Percentiles rank a stretch among this genome's conserved stretches.
Conservation (phyloP, 2,113 vertebrate species). For the Elaphurus davidianus region DNA sequence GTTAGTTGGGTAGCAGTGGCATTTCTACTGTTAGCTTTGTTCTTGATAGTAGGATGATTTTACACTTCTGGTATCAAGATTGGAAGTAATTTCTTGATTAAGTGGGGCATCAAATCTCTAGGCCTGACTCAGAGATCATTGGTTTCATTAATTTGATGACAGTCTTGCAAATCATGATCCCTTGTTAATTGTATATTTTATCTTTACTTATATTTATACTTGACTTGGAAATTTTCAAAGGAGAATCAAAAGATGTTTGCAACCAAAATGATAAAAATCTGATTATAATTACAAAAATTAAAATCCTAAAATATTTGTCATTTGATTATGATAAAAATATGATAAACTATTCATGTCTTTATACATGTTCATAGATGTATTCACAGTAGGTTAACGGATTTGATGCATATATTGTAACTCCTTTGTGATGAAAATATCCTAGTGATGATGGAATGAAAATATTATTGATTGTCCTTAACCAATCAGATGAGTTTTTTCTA, state of each 20-base stretch:
- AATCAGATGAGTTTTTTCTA: neutral
- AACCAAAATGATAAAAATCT: neutral
- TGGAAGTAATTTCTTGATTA: neutral
- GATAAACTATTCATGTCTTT: neutral
- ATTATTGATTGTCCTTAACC: neutral
- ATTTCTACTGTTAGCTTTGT: neutral
- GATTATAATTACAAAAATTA: neutral
- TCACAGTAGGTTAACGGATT: neutral
- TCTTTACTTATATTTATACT: neutral
- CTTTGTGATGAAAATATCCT: neutral
- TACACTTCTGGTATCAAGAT: neutral
- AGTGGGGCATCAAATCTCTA: neutral
- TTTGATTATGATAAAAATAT: neutral
- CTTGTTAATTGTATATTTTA: neutral
- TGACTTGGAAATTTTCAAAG: neutral
- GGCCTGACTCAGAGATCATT: neutral
- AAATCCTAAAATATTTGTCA: neutral
- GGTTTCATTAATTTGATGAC: neutral
- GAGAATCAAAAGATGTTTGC: neutral
- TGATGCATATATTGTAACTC: neutral
- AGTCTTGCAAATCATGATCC: neutral
- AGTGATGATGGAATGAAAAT: neutral
- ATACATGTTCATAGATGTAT: neutral
- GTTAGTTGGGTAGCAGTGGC: neutral
- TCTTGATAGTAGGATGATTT: neutral